Evolutionary conservation across 2,888 invertebrate species (phyloP), one percentile per base, ranked within the genome.

Genomic region (Cephus spinipes): DNA sequence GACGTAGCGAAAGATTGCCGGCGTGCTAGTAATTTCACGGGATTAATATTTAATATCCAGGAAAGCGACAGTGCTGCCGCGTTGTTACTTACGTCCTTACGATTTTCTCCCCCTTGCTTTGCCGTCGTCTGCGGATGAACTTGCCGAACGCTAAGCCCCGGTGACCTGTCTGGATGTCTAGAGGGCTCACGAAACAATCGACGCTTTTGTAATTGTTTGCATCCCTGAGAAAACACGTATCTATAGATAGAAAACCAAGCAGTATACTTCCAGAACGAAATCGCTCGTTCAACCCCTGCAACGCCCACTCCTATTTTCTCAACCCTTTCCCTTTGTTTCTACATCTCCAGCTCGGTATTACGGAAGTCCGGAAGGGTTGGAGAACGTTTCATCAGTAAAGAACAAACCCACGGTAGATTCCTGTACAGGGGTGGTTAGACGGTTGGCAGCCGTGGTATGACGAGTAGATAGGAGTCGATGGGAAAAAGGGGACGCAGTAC

Each of bases 31-130:
- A 90, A 91, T 91, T 90, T 90, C 88, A 89, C 87, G 83, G 90
- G 90, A 91, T 91, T 91, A 91, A 90, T 90, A 90, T 90, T 90
- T 90, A 91, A 91, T 90, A 90, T 90, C 89, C 87, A 81, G 85
- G 86, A 85, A 85, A 85, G 78, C 81, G 82, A 80, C 79, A 80
- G 79, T 73, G n/a, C 23, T 23, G 35, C 73, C 68, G 69, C 33
- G 69, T 35, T 68, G 74, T 75, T 73, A 74, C 77, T 74, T 68
- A 34, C 74, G 76, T 68, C 77, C 76, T 55, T 73, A 34, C 71
- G 30, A 71, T 36, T 35, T 30, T 34, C 73, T 69, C 32, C 71
- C 12, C 69, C 32, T 31, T 34, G 73, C 75, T 80, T 68, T 40
- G 36, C 36, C 73, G 31, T 79, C 73, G 69, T 69, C 77, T 55